Base-by-base conservation (phyloP, 1,140 invertebrate species). In the Pseudobourletiella spinata region DNA sequence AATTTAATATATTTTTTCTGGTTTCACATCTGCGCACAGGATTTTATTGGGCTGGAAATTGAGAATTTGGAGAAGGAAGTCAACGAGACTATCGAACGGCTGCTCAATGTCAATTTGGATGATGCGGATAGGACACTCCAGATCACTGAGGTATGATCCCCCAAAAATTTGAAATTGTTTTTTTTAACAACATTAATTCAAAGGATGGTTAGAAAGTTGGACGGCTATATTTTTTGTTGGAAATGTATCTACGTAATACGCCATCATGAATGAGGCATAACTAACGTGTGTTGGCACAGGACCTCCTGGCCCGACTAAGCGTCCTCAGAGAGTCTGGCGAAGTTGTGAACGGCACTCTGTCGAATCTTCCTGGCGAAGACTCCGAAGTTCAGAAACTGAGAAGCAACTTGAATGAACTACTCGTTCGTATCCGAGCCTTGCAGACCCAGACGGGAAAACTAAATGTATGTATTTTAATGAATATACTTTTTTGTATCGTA, bases 311-410 rank as follows among this genome's bases (percentile, higher is more conserved):
- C 16, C 39, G 52, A 15, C 32, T 69, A 3, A 57, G 57, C 25
- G 64, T 60, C n/a, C 30, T 69, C 28, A 58, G 63, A 59, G 59
- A 56, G 11, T 48, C 52, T 22, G 57, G 57, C n/a, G 24, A 44
- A 15, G 54, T 62, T 25, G 14, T 70, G 22, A 48, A 64, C 24
- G 58, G 56, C 22, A 70, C 48, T 22, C 48, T 70, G 28, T 28
- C 14, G 0, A 22, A 18, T 24, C 28, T 70, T 3, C 65, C 68
- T 18, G 6, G 32, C 20, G 57, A 63, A 22, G 63, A 68, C 30
- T 1, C 32, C 3, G 68, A 68, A 44, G 65, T 61, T 3, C 4
- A 18, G 18, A 39, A 22, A 6, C 29, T 65, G n/a, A 18, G 32
- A 14, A 25, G 39, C 14, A 59, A 64, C 14, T 26, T 62, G 20